These are phyloP conservation scores for Cyclargus thomasi DNA, from an alignment of 1,140 invertebrate genomes.

Conservation along the genomic window DNA sequence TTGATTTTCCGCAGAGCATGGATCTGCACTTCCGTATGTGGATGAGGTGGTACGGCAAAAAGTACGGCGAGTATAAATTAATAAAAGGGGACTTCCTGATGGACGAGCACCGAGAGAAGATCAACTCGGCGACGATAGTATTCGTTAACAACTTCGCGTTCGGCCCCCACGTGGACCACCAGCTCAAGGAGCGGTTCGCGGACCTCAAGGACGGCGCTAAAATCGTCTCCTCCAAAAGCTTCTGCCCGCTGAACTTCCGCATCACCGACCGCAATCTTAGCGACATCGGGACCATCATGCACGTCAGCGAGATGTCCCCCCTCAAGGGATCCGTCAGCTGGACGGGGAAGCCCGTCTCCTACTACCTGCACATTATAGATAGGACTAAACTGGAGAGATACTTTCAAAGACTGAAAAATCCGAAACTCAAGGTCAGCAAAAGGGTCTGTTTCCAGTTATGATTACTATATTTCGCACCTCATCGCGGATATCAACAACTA, in stretches of 20 bases:
- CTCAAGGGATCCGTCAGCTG: conserved; percentile 96
- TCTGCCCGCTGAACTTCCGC: conserved; percentile 97
- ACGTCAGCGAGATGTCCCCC: conserved; percentile 96
- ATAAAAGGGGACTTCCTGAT: conserved; percentile 96
- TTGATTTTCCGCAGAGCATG: conserved; percentile 84
- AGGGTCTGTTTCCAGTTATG: conserved; percentile 73
- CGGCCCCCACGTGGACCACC: conserved; percentile 96
- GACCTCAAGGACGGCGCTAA: conserved; percentile 96
- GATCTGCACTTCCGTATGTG: conserved; percentile 92
- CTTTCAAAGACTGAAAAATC: conserved; percentile 93
- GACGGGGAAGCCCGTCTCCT: conserved; percentile 98
- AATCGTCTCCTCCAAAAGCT: conserved; percentile 99
- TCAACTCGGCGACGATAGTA: conserved; percentile 93
- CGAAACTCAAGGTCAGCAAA: conserved; percentile 83
- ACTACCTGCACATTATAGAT: conserved; percentile 98
- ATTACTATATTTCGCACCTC: conserved; percentile 31
- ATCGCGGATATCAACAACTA: conserved; percentile 2
- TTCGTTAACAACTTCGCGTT: conserved; percentile 99
- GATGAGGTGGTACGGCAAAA: conserved; percentile 98
- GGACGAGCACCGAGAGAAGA: conserved; percentile 93
- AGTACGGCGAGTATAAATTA: conserved; percentile 91
- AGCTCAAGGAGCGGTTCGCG: conserved; percentile 95
- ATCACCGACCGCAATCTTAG: conserved; percentile 90
- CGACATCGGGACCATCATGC: conserved; percentile 99
- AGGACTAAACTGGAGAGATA: conserved; percentile 96